A percentile compares a stretch with the other conserved stretches of the same genome.
Conservation (phyloP, 2,888 invertebrate genomes). For the Branchellion lobata region DNA sequence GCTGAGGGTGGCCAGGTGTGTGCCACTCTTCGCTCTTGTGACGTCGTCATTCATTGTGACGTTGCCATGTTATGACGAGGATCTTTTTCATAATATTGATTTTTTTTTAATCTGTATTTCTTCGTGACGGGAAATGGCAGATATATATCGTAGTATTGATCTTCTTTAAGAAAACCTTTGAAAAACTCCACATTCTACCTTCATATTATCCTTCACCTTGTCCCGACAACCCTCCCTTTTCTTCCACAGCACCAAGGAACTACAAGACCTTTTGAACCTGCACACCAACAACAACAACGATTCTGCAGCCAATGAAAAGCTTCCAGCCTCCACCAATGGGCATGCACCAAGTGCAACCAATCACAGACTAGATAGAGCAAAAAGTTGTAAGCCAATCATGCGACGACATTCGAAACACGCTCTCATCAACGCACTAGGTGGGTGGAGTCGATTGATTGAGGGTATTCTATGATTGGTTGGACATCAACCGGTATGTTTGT, state of each 20-base stretch:
- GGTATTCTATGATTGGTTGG: neutral
- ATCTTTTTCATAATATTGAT: too few species aligned
- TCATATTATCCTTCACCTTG: too few species aligned
- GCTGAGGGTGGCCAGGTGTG: neutral
- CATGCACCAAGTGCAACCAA: neutral
- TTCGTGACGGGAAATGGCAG: too few species aligned
- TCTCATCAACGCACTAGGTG: neutral
- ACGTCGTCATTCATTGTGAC: too few species aligned
- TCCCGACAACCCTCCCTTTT: too few species aligned
- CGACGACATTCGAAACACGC: neutral
- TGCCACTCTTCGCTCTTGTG: neutral
- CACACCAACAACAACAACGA: neutral
- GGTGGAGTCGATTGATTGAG: neutral
- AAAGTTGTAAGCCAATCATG: constrained; percentile 3
- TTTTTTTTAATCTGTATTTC: too few species aligned
- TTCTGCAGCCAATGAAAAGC: neutral
- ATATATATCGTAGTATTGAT: too few species aligned
- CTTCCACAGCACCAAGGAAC: neutral
- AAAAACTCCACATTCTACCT: too few species aligned
- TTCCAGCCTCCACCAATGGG: neutral
- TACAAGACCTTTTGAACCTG: neutral
- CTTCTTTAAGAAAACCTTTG: too few species aligned
- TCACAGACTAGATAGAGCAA: constrained; percentile 12
- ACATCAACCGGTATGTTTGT: neutral
- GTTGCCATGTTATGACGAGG: too few species aligned